These are phyloP conservation scores for Hypolimnas misippus DNA, from an alignment of 2,888 invertebrate species.

Conservation along the genomic window DNA sequence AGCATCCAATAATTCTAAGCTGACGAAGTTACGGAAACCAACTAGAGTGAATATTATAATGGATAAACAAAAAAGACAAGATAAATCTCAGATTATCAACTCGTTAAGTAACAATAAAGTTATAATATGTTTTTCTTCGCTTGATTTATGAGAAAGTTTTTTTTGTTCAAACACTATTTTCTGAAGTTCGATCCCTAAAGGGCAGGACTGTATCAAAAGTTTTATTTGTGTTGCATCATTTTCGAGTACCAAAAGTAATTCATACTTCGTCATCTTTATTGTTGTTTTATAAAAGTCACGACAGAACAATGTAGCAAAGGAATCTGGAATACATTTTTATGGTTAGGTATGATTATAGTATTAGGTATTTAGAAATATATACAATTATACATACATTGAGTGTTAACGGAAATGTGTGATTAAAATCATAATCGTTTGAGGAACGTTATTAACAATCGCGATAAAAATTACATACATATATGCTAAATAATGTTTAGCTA, in stretches of 20 bases:
- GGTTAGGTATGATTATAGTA: no score
- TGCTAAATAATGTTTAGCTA: no score
- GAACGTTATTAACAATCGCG: no score
- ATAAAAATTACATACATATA: no score
- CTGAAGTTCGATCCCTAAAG: constrained; percentile 51
- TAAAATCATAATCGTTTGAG: no score
- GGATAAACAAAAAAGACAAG: not conserved
- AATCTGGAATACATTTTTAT: no score
- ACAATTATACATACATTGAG: no score
- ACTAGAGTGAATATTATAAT: no score
- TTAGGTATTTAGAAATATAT: no score
- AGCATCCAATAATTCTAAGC: no score
- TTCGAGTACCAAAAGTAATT: constrained; percentile 38
- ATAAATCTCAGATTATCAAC: constrained; percentile 3
- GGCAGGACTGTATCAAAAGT: constrained; percentile 53
- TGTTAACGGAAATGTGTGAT: no score
- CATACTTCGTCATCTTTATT: constrained; percentile 6
- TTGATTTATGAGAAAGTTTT: constrained; percentile 54
- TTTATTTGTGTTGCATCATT: constrained; percentile 55
- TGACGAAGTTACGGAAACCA: no score
- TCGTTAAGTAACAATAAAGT: constrained; percentile 1
- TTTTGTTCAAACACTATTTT: constrained; percentile 42
- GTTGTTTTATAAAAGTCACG: constrained; percentile 7
- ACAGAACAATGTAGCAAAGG: not conserved
- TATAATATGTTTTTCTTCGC: constrained; percentile 37